Percentiles rank a stretch among this genome's conserved stretches.
Conservation (phyloP, 2,113 vertebrate species). For the Pluvianellus socialis region DNA sequence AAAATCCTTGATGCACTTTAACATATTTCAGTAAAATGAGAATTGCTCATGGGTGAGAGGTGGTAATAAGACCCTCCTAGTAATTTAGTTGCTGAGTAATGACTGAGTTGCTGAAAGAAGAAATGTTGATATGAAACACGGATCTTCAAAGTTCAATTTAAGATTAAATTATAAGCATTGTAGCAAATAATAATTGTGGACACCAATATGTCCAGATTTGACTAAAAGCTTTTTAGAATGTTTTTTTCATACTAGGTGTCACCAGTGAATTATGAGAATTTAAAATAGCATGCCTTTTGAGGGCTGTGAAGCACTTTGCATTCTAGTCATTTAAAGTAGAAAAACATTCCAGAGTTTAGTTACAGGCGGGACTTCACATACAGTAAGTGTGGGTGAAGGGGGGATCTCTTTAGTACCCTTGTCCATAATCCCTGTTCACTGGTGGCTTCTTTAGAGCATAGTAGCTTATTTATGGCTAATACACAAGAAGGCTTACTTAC, state of each 20-base stretch:
- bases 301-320: background rate
- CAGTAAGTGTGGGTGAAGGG: background rate
- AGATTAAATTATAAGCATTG: conserved; percentile 3
- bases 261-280: background rate
- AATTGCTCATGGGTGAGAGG: background rate
- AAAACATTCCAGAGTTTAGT: conserved; percentile 55
- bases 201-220: conserved; percentile 41
- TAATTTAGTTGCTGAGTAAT: background rate
- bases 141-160: conserved; percentile 20
- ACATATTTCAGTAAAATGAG: background rate
- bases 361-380: background rate
- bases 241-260: background rate
- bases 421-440: background rate
- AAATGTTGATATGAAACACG: background rate
- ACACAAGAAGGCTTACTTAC: background rate
- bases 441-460: background rate
- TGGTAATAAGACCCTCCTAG: background rate
- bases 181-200: conserved; percentile 37
- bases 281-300: background rate
- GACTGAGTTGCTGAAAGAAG: background rate
- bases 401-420: background rate
- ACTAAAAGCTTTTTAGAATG: conserved; percentile 28
- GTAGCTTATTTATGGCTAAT: background rate
- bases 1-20: conserved; percentile 38
- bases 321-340: conserved; percentile 14